Conservation (phyloP, 2,888 invertebrate genomes). For the Baccha elongata region DNA sequence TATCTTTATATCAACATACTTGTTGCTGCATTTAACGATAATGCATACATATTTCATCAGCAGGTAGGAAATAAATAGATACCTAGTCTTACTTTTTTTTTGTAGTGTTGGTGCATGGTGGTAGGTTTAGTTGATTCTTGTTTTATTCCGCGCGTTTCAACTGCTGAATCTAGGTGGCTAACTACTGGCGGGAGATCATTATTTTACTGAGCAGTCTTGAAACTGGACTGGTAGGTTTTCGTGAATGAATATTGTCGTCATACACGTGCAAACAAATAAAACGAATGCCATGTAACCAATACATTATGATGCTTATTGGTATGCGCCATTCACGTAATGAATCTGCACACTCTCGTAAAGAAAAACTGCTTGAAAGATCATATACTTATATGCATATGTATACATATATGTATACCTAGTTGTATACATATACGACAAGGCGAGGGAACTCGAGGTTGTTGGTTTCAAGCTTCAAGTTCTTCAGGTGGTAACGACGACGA, state of each 20-base stretch:
- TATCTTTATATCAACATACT: slow-evolving; percentile 37
- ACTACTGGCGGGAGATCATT: slow-evolving; percentile 28
- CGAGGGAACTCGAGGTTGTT: slow-evolving; percentile 18
- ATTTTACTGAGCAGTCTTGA: slow-evolving; percentile 68
- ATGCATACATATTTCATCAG: slow-evolving; percentile 69
- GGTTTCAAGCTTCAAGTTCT: slow-evolving; percentile 67
- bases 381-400: too few species aligned
- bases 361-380: slow-evolving; percentile 68
- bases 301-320: slow-evolving; percentile 59
- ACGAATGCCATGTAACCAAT: slow-evolving; percentile 61
- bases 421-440: too few species aligned
- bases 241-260: slow-evolving; percentile 71
- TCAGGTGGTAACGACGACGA: slow-evolving; percentile 64
- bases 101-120: slow-evolving; percentile 42
- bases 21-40: slow-evolving; percentile 69
- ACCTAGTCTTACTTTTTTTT: slow-evolving; percentile 11
- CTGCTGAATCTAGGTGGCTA: slow-evolving; percentile 69
- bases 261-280: slow-evolving; percentile 58
- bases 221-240: slow-evolving; percentile 74
- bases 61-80: slow-evolving; percentile 62
- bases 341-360: slow-evolving; percentile 60
- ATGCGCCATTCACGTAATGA: slow-evolving; percentile 42
- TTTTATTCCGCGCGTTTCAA: slow-evolving; percentile 45
- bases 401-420: too few species aligned
- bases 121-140: slow-evolving; percentile 53